A percentile compares a stretch with the other conserved stretches of the same genome.
Conservation (phyloP, 2,797 vertebrate species). For the Euthynnus affinis region DNA sequence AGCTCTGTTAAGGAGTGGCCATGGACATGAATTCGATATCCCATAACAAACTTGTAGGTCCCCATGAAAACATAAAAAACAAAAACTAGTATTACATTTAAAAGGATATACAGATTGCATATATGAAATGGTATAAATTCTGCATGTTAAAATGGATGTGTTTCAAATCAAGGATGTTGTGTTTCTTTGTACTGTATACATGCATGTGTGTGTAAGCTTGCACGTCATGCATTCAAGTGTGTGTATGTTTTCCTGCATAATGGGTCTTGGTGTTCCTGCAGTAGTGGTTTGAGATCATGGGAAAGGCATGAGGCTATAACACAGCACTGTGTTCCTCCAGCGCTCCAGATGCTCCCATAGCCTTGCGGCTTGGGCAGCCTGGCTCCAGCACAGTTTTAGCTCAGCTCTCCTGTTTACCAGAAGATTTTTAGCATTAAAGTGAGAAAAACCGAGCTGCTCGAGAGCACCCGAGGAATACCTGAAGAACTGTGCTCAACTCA, state of each 20-base stretch:
- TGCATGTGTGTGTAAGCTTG: conserved; percentile 31
- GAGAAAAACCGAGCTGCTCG: conserved; percentile 22
- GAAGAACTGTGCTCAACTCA: conserved; percentile 53
- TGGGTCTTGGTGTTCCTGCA: conserved; percentile 74
- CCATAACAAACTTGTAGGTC: conserved; percentile 29
- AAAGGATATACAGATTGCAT: conserved; percentile 1
- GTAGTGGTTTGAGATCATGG: conserved; percentile 82
- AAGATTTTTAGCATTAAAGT: conserved; percentile 33
- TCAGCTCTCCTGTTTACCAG: conserved; percentile 39
- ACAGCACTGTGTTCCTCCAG: conserved; percentile 67
- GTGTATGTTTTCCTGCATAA: conserved; percentile 68
- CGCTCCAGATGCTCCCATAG: conserved; percentile 76
- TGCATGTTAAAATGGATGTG: background rate
- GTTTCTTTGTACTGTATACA: conserved; percentile 10
- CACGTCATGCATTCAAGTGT: conserved; percentile 36
- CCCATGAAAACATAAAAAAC: background rate
- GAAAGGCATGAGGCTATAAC: conserved; percentile 80
- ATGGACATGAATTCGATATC: background rate
- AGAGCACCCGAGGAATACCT: conserved; percentile 62
- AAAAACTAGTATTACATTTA: background rate
- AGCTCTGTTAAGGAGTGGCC: conserved; percentile 42
- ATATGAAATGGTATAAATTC: background rate
- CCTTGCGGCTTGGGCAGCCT: conserved; percentile 74
- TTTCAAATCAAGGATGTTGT: conserved; percentile 24
- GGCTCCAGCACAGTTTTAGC: conserved; percentile 68